These are phyloP conservation scores for Aphelinus atriplicis DNA, from an alignment of 1,140 invertebrate species.

Conservation along the genomic window DNA sequence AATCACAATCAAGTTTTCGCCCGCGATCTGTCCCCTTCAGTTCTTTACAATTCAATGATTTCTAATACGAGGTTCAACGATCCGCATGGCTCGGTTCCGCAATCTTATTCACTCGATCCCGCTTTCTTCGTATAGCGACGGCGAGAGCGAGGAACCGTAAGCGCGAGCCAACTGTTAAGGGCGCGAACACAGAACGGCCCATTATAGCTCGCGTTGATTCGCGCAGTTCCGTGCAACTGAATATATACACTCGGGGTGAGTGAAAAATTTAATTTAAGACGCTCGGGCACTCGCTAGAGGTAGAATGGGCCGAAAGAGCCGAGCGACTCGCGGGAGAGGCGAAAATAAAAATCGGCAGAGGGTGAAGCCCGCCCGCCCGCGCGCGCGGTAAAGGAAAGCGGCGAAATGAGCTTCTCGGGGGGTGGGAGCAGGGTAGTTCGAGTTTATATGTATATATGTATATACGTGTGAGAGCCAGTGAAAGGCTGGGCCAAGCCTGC, in stretches of 20 bases:
- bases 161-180: not conserved
- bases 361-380: not conserved
- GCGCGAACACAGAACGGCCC: not conserved
- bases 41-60: too few species aligned
- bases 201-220: conserved; percentile 13
- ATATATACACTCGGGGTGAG: conserved; percentile 9
- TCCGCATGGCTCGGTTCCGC: too few species aligned
- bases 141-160: too few species aligned
- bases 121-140: too few species aligned
- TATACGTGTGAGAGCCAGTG: not conserved
- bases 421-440: too few species aligned
- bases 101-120: too few species aligned
- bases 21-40: too few species aligned
- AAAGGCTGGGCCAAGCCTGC: not conserved
- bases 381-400: not conserved
- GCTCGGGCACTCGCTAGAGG: not conserved
- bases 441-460: not conserved
- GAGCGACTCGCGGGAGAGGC: not conserved
- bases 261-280: conserved; percentile 23
- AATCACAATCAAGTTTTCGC: too few species aligned
- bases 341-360: not conserved
- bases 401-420: conserved; percentile 11
- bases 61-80: too few species aligned
- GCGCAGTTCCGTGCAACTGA: not conserved
- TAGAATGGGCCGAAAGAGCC: too few species aligned